Evolutionary conservation across 2,888 invertebrate genomes (phyloP), one percentile per base, ranked within the genome.

Genomic region (Cerastoderma edule): DNA sequence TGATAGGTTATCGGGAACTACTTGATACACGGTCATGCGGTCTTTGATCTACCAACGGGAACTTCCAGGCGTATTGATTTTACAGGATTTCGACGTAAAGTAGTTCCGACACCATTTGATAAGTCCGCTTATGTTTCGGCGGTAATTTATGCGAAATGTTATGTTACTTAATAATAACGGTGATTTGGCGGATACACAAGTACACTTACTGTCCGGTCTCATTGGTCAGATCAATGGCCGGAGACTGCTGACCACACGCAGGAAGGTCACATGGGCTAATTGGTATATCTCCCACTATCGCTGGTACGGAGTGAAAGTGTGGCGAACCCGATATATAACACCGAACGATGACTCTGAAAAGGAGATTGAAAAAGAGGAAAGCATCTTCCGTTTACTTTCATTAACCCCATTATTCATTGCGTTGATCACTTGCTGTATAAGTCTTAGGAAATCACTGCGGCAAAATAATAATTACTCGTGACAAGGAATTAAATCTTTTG

Each of bases 81-180:
- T 32, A 28, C 50, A n/a, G n/a, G 66, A 13, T 32, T 22, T 50
- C 27, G 33, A 53, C 30, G 24, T 16, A 56, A 68, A 76, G 64
- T 76, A 50, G 57, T 39, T 57, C 16, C 48, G 76, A 76, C 76
- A 68, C 44, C 27, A 35, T 60, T 35, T 27, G 72, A 72, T 72
- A 72, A 28, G 56, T 27, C 2, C 27, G 28, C 46, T 44, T 67
- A 70, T 78, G 73, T 39, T n/a, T 22, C 53, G 73, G 53, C 27
- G 50, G 53, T 70, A 70, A 78, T 78, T 57, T 78, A 73, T 78
- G 67, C 60, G 77, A 66, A 72, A 35, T 73, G 77, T 78, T 73
- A 46, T 33, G 54, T 46, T 32, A 53, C 28, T 54, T 70, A 70
- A 78, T 78, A 67, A 70, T 70, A 73, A 64, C 27, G 60, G 33